Conservation (phyloP, 2,797 vertebrate genomes). For the Enteromius mattozi region DNA sequence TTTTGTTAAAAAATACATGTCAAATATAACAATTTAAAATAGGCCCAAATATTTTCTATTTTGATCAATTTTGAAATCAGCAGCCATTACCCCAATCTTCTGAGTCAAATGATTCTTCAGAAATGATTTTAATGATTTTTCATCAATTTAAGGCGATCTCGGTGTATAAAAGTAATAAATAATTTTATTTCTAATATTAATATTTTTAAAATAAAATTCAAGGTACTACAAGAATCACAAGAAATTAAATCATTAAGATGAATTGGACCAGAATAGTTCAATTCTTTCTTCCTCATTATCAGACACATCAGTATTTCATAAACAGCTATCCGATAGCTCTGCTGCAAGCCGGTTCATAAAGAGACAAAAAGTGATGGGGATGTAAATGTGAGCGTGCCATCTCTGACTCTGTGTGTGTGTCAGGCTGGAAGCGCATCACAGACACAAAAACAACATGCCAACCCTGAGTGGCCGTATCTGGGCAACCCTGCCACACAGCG, state of each 20-base stretch:
- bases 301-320: neutral
- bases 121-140: neutral
- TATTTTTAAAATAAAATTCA: too few relatives aligned
- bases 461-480: slow-evolving; percentile 78
- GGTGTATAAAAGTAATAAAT: neutral
- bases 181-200: neutral
- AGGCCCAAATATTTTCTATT: neutral
- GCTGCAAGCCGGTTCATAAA: neutral
- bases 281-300: neutral
- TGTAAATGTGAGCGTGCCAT: slow-evolving; percentile 25
- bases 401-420: slow-evolving; percentile 53
- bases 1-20: neutral
- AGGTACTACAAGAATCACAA: neutral
- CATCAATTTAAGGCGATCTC: neutral
- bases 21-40: neutral
- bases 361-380: slow-evolving; percentile 39
- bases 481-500: slow-evolving; percentile 82
- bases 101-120: neutral
- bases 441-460: slow-evolving; percentile 73
- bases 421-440: slow-evolving; percentile 48
- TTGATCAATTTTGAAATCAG: neutral
- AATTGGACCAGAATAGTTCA: neutral
- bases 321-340: neutral
- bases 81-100: neutral
- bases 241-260: neutral